Base-by-base conservation (phyloP, 2,888 invertebrate species). In the Ichneumoninae sp. region DNA sequence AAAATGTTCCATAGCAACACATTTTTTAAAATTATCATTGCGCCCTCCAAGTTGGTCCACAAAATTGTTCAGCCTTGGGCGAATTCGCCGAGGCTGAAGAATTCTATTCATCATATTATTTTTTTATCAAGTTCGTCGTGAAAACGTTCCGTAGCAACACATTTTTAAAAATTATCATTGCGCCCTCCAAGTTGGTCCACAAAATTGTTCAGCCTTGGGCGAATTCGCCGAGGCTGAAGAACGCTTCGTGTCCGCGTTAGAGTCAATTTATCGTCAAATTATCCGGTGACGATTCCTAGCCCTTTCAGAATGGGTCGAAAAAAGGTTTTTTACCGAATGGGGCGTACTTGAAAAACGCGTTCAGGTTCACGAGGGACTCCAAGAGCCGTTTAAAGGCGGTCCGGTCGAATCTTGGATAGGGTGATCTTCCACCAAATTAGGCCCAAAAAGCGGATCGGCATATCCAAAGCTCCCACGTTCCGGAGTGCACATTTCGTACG, bases 401-500 rank as follows among this genome's bases (percentile, higher is more conserved):
- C n/a, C 50, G 57, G 40, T 80, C 26, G 69, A 60, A 75, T 70
- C 52, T 52, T 30, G 60, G 40, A 75, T 69, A 50, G 68, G 30
- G 75, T 81, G 70, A 75, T 75, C 70, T 76, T 70, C 81, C 75
- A 70, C 75, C 54, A 81, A 81, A 81, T 81, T 81, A 70, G 81
- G 52, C 65, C 26, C 75, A 44, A 75, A 76, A 76, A 44, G 68
- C 33, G 16, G 33, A 65, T 70, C n/a, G 70, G 26, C 36, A 57
- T 62, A 66, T n/a, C 33, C 57, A 30, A 79, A 65, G 36, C 54
- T 80, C 68, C 72, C 80, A 74, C 80, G 74, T 68, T 80, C n/a
- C 19, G 13, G 19, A 22, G 13, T n/a, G 33, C 13, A 33, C 3
- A 26, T 26, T 26, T 57, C 40, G 19, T 54, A 52, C 16, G 40